phyloP scores from a whole-genome alignment of 2,888 invertebrate species.

The Metopia argyrocephala region DNA sequence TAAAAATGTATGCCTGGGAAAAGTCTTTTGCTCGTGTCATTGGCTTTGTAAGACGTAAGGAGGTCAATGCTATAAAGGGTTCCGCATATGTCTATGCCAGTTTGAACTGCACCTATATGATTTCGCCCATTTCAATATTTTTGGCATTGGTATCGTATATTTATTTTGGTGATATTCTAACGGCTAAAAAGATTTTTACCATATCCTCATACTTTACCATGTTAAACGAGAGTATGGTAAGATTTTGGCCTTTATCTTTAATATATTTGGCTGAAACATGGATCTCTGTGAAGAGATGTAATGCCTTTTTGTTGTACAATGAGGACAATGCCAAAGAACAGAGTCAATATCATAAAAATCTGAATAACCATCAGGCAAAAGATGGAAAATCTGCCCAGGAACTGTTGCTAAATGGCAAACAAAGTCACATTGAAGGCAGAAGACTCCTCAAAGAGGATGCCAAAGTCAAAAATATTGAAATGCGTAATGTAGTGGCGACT shows the following conservation, averaged over 20 bases:
- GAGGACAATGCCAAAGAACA: conserved; percentile 56
- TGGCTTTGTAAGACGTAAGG: conserved; percentile 85
- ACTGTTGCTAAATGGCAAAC: neutral
- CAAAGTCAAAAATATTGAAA: conserved; percentile 72
- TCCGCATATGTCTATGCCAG: conserved; percentile 85
- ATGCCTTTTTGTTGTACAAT: conserved; percentile 81
- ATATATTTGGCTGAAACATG: conserved; percentile 87
- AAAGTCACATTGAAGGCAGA: neutral
- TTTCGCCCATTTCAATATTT: conserved; percentile 88
- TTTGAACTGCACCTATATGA: conserved; percentile 85
- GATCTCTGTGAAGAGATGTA: conserved; percentile 86
- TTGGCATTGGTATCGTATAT: conserved; percentile 86
- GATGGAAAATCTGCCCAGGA: conserved; percentile 47
- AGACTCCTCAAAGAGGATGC: conserved; percentile 68
- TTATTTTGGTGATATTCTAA: conserved; percentile 82
- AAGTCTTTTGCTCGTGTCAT: conserved; percentile 87
- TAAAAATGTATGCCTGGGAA: conserved; percentile 95
- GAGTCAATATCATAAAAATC: conserved; percentile 33
- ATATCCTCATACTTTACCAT: conserved; percentile 90
- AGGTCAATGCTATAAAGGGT: conserved; percentile 84
- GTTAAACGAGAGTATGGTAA: conserved; percentile 86
- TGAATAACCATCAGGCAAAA: conserved; percentile 29
- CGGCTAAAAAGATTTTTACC: conserved; percentile 88
- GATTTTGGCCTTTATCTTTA: conserved; percentile 89
- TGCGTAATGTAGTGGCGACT: conserved; percentile 79